phyloP scores from a whole-genome alignment of 2,888 invertebrate genomes.

The Plebejus argus region DNA sequence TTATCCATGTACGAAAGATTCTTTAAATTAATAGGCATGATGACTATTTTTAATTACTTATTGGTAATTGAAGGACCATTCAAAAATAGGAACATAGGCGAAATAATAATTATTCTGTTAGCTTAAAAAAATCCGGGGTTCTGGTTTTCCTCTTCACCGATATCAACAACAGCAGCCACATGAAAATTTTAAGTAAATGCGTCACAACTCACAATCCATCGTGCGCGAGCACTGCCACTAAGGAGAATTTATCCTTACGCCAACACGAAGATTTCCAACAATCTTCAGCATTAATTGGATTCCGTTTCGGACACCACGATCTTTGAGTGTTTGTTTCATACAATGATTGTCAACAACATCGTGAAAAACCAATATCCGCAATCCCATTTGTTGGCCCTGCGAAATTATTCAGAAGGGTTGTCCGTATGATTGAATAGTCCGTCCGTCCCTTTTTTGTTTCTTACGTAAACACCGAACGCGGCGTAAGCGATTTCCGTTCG shows the following conservation, averaged over 20 bases:
- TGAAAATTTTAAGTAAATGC: too few species aligned
- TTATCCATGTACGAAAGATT: too few species aligned
- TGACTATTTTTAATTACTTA: too few species aligned
- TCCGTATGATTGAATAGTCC: conserved; percentile 33
- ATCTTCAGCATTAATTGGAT: background rate
- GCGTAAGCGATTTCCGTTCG: conserved; percentile 6
- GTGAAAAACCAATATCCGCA: conserved; percentile 33
- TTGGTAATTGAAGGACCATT: too few species aligned
- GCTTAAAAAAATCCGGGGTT: too few species aligned
- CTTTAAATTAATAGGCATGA: too few species aligned
- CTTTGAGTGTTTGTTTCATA: conserved; percentile 11
- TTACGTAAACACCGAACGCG: conserved; percentile 27
- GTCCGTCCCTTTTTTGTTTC: conserved; percentile 29
- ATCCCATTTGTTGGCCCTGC: conserved; percentile 29
- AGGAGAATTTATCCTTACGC: background rate
- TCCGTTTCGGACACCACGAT: background rate
- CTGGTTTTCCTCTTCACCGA: too few species aligned
- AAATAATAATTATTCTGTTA: too few species aligned
- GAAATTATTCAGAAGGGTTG: conserved; percentile 33
- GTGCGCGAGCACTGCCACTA: background rate
- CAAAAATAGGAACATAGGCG: too few species aligned
- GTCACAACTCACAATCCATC: too few species aligned
- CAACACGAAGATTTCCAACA: background rate
- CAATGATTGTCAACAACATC: conserved; percentile 25
- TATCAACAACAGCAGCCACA: too few species aligned